Evolutionary conservation across 2,888 invertebrate genomes (phyloP), one percentile per base, ranked within the genome.

Genomic region (Smittia sp.): DNA sequence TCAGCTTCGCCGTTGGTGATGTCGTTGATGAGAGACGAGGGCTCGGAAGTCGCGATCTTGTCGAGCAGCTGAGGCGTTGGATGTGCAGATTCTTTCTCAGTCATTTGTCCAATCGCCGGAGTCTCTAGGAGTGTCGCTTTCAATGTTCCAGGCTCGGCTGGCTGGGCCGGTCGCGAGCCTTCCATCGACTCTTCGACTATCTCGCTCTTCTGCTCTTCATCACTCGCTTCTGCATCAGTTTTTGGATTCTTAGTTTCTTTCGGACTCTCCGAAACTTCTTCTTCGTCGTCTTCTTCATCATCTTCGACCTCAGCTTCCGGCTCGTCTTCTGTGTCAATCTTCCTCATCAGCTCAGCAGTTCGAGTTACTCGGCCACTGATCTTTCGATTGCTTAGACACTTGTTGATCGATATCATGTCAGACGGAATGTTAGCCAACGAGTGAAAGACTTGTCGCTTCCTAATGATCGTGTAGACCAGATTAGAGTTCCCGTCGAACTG

Each of bases 401-500:
- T 83, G 24, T 81, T 77, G 78, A 99, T 98, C 76, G 95, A 91
- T 25, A 89, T 85, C 82, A 93, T 92, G 82, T 99, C 98, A 75
- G 93, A 92, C 6, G 98, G 96, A 76, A 99, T 84, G 84, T 98
- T 99, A n/a, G 98, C 96, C 78, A 99, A 85, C 75, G 93, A 90
- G 84, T 99, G 98, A 84, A 99, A 99, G 74, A 98, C 96, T 81
- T 93, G 93, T n/a, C 99, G 88, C 82, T 99, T 99, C 70, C 98
- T 89, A 78, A 99, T 99, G 76, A 99, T 98, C 0, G 98, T 99
- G 84, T 99, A 99, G 27, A 99, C 96, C 78, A 99, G 86, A 85
- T 98, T 98, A 1, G 98, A 94, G 83, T 99, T 99, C n/a, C 96
- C 97, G 83, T 98, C 97, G 83, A 98, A 98, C 83, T 98, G 98